Percentiles rank a stretch among this genome's conserved stretches.
These are phyloP conservation scores for Eubasilissa regina DNA, from an alignment of 1,140 invertebrate genomes.

Conservation along the genomic window DNA sequence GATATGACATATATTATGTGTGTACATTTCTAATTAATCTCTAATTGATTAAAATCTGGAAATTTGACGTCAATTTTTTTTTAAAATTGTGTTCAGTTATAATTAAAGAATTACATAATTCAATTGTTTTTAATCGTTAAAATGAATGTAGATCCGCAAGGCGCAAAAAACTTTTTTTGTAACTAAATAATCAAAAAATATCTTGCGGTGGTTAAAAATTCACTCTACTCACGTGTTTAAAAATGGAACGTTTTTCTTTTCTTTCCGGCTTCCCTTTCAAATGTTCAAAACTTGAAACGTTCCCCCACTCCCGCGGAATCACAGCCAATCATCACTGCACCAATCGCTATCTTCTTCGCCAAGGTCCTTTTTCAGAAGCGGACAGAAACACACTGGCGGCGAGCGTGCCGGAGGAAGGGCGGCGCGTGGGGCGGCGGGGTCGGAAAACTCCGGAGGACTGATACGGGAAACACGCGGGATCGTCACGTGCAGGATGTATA, in stretches of 20 bases:
- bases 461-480: conserved; percentile 24
- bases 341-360: not conserved
- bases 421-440: not conserved
- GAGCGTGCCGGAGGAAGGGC: not conserved
- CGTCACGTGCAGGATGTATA: not conserved
- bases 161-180: too few relatives aligned
- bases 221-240: conserved; percentile 18
- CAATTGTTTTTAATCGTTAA: too few relatives aligned
- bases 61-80: too few relatives aligned
- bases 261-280: conserved; percentile 20
- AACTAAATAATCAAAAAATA: too few relatives aligned
- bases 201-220: too few relatives aligned
- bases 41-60: too few relatives aligned
- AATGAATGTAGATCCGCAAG: too few relatives aligned
- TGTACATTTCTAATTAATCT: too few relatives aligned
- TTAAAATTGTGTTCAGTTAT: too few relatives aligned
- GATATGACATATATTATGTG: too few relatives aligned
- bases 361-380: conserved; percentile 15
- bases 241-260: not conserved
- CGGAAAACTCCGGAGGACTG: conserved; percentile 20
- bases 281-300: conserved; percentile 24
- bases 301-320: conserved; percentile 9
- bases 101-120: too few relatives aligned
- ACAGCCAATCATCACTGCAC: conserved; percentile 23
- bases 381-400: conserved; percentile 23